These are phyloP conservation scores for Selene dorsalis DNA, from an alignment of 2,797 vertebrate species.

Conservation along the genomic window DNA sequence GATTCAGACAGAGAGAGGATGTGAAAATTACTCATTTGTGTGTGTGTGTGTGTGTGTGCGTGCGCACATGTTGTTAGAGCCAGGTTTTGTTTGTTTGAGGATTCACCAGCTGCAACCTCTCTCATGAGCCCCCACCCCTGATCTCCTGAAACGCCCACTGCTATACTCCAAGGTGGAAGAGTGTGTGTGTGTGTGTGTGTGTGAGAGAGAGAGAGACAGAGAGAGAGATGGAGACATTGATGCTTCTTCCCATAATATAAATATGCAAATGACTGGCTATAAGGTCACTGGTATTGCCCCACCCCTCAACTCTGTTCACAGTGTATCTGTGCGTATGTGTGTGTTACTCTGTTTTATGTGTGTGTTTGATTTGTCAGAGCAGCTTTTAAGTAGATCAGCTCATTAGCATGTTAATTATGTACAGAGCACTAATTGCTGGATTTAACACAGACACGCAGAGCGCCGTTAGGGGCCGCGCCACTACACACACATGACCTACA, in stretches of 20 bases:
- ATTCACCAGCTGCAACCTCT: constrained; percentile 79
- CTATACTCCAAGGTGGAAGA: constrained; percentile 46
- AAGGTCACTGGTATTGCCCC: constrained; percentile 65
- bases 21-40: constrained; percentile 79
- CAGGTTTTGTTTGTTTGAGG: constrained; percentile 76
- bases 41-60: constrained; percentile 20
- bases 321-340: constrained; percentile 29
- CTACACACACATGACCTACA: constrained; percentile 34
- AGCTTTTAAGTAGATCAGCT: constrained; percentile 87
- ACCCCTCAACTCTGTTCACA: constrained; percentile 70
- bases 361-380: constrained; percentile 71
- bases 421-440: constrained; percentile 86
- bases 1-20: constrained; percentile 81
- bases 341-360: background rate
- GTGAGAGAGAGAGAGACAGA: background rate
- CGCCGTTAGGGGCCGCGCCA: constrained; percentile 61
- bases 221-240: constrained; percentile 52
- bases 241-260: constrained; percentile 65
- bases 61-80: constrained; percentile 32
- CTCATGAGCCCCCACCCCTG: constrained; percentile 68
- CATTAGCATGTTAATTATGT: constrained; percentile 90
- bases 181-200: constrained; percentile 27
- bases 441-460: constrained; percentile 77
- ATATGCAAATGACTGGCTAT: constrained; percentile 75
- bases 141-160: constrained; percentile 62